Percentiles rank a stretch among this genome's conserved stretches.
Evolutionary conservation across 2,888 invertebrate genomes (phyloP).

Genomic region (Andrena haemorrhoa): DNA sequence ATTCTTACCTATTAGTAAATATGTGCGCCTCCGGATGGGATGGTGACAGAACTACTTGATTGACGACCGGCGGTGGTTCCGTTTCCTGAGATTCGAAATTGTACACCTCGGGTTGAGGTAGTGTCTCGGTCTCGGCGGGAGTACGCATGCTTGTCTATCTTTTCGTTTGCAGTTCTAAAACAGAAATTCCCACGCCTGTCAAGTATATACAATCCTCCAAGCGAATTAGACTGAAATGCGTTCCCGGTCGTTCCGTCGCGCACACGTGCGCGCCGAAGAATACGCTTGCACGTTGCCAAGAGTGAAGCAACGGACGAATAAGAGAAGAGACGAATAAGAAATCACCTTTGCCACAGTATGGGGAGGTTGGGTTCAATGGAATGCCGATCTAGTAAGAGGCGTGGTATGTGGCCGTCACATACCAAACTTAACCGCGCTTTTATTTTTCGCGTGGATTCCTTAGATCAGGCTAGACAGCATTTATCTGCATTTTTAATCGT

Average conservation of each 20-base stretch:
- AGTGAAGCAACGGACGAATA: slow-evolving; percentile 36
- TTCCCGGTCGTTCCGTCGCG: not conserved
- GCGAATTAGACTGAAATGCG: not conserved
- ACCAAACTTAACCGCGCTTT: slow-evolving; percentile 67
- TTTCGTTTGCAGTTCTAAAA: slow-evolving; percentile 53
- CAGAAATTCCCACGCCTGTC: slow-evolving; percentile 7
- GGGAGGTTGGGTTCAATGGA: slow-evolving; percentile 70
- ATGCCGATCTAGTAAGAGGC: slow-evolving; percentile 77
- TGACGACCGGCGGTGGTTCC: slow-evolving; percentile 72
- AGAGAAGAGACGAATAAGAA: slow-evolving; percentile 50
- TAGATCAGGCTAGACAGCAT: slow-evolving; percentile 7
- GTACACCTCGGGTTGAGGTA: slow-evolving; percentile 78
- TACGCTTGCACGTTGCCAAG: slow-evolving; percentile 3
- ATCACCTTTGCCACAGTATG: slow-evolving; percentile 61
- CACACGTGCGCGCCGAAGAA: not conserved
- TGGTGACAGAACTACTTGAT: slow-evolving; percentile 76
- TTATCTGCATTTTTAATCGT: slow-evolving; percentile 36
- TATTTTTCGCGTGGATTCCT: slow-evolving; percentile 56
- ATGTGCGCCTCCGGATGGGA: slow-evolving; percentile 79
- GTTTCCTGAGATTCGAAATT: slow-evolving; percentile 76
- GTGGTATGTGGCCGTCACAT: slow-evolving; percentile 75
- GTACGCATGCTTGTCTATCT: slow-evolving; percentile 76
- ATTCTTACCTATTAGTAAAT: slow-evolving; percentile 81
- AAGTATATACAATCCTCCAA: not conserved
- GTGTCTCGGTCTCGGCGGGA: slow-evolving; percentile 80